Conservation (phyloP, 2,888 invertebrate genomes). For the Chloromyia formosa region DNA sequence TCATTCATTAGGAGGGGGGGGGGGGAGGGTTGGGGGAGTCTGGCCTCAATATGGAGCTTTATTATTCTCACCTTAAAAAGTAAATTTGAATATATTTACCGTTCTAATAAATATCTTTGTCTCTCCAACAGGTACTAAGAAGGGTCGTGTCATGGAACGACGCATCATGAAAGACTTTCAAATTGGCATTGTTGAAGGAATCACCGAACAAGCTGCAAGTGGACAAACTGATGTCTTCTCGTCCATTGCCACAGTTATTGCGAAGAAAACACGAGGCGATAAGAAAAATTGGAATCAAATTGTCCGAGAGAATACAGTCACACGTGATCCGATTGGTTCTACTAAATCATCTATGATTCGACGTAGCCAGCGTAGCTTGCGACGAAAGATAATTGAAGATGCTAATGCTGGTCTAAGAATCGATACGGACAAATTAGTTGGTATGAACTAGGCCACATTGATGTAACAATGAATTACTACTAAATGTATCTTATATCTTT, state of each 20-base stretch:
- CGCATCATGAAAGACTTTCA: slow-evolving; percentile 89
- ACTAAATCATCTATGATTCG: slow-evolving; percentile 73
- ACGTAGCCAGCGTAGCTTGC: slow-evolving; percentile 75
- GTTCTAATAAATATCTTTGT: too few relatives aligned
- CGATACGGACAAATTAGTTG: slow-evolving; percentile 77
- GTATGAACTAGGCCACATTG: slow-evolving; percentile 60
- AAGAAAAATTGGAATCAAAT: slow-evolving; percentile 84
- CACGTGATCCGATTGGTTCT: slow-evolving; percentile 81
- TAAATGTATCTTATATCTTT: neutral
- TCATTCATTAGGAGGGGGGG: too few relatives aligned
- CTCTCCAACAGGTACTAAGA: slow-evolving; percentile 67
- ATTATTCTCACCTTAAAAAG: too few relatives aligned
- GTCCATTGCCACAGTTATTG: slow-evolving; percentile 84
- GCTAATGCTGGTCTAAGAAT: slow-evolving; percentile 70
- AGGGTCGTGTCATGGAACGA: slow-evolving; percentile 85
- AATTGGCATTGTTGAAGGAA: slow-evolving; percentile 86
- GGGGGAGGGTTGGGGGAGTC: too few relatives aligned
- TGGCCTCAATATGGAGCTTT: too few relatives aligned
- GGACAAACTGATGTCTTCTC: slow-evolving; percentile 82
- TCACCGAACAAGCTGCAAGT: slow-evolving; percentile 75
- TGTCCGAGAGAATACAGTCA: slow-evolving; percentile 75
- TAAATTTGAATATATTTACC: too few relatives aligned
- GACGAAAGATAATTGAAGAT: slow-evolving; percentile 75
- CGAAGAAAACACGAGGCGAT: slow-evolving; percentile 60
- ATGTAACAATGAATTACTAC: neutral